Base-by-base conservation (phyloP, 2,113 vertebrate genomes). In the Notechis scutatus region DNA sequence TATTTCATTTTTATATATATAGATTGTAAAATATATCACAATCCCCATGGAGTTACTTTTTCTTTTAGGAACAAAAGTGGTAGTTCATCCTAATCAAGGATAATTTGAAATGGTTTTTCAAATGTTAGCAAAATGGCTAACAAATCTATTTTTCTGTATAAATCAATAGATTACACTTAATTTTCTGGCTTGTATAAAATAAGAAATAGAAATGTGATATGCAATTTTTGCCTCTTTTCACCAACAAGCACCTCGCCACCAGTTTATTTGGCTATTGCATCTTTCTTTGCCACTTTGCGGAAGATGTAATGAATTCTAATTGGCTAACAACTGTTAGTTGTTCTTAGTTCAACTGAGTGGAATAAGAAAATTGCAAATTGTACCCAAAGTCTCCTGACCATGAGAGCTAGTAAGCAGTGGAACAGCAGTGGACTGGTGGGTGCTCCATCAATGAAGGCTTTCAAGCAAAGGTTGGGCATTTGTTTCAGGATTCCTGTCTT, bases 61-160 rank as follows among this genome's bases (percentile, higher is more conserved):
- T 90, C n/a, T 91, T 95, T 94, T 89, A 52, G 26, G 54, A 92
- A 91, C n/a, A 89, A 61, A 91, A 5, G 2, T 86, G 88, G 91
- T 34, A 64, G 69, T 39, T 88, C 26, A 21, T 39, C 9, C 24
- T n/a, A 45, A 54, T 55, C 26, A 64, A 69, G 89, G 26, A 64
- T 74, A n/a, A 74, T 34, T 74, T 74, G 29, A 74, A 69, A 74
- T 74, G n/a, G n/a, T n/a, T 74, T 74, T 74, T 74, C 64, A 74
- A n/a, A 69, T 69, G 11, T 69, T n/a, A 14, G 26, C 61, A 69
- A 69, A 74, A 74, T 34, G 12, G n/a, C 14, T 34, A 74, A 6
- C 64, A 74, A 69, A 12, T n/a, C 61, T 69, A 26, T 91, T 91
- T 85, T 85, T 45, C 20, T 21, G 21, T n/a, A n/a, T 20, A 61